Conservation (phyloP, 2,113 vertebrate species). For the Sylvia atricapilla region DNA sequence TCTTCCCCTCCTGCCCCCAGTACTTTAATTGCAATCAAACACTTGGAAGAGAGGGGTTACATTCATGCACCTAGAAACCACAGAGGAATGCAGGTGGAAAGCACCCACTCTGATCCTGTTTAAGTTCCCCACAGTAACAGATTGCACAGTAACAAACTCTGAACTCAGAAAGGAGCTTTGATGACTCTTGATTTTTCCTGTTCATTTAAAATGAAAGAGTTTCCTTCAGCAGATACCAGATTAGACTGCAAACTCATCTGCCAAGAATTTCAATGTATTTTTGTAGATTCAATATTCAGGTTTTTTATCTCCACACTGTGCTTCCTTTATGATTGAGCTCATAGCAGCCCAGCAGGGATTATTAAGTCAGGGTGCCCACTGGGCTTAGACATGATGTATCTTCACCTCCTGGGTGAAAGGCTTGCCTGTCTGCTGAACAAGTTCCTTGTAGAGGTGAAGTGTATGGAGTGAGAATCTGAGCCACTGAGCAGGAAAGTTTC, state of each 20-base stretch:
- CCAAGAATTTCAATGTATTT: background rate
- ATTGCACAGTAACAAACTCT: background rate
- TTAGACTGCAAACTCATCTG: background rate
- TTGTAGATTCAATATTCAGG: background rate
- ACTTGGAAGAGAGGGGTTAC: background rate
- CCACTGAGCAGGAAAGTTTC: background rate
- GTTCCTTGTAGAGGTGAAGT: background rate
- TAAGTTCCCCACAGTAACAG: background rate
- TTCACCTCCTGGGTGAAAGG: background rate
- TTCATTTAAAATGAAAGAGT: background rate
- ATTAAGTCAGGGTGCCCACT: background rate
- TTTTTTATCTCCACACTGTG: background rate
- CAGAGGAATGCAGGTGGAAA: background rate
- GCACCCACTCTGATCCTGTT: background rate
- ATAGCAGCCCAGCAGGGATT: background rate
- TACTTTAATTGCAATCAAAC: background rate
- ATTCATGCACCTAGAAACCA: background rate
- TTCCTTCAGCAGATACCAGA: background rate
- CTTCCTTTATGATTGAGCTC: background rate
- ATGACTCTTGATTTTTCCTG: background rate
- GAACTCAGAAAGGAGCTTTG: background rate
- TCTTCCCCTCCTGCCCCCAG: accelerated
- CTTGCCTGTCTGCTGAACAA: background rate
- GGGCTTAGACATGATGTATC: background rate
- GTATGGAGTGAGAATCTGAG: background rate